phyloP scores from a whole-genome alignment of 2,797 vertebrate species.

The Buceros bicornis region DNA sequence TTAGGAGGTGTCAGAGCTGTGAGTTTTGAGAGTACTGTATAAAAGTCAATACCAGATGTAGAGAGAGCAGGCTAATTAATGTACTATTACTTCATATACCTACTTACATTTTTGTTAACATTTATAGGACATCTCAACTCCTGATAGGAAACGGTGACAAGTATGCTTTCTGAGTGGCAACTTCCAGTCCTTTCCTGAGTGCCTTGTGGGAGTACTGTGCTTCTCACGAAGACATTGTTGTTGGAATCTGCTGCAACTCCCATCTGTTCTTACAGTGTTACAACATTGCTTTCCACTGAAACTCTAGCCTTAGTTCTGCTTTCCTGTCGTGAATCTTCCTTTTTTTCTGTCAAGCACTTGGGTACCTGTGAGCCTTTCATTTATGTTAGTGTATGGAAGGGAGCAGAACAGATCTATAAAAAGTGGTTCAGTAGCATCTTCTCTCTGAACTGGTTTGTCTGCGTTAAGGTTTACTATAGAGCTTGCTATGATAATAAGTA shows the following conservation, averaged over 20 bases:
- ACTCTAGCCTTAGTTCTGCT: background rate
- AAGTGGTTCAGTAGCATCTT: background rate
- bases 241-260: background rate
- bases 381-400: background rate
- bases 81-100: background rate
- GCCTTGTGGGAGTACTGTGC: background rate
- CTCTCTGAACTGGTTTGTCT: background rate
- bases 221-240: background rate
- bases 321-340: background rate
- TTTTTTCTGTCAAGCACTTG: background rate
- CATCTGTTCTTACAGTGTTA: background rate
- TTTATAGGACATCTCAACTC: background rate
- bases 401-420: background rate
- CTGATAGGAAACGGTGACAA: background rate
- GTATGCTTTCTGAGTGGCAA: background rate
- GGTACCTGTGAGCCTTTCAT: background rate
- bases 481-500: constrained; percentile 21
- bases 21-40: background rate
- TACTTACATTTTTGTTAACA: background rate
- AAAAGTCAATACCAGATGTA: background rate
- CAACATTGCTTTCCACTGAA: background rate
- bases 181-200: background rate
- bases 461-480: background rate
- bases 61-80: background rate
- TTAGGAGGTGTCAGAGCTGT: background rate